phyloP scores from a whole-genome alignment of 2,797 vertebrate species.

The Mareca penelope region DNA sequence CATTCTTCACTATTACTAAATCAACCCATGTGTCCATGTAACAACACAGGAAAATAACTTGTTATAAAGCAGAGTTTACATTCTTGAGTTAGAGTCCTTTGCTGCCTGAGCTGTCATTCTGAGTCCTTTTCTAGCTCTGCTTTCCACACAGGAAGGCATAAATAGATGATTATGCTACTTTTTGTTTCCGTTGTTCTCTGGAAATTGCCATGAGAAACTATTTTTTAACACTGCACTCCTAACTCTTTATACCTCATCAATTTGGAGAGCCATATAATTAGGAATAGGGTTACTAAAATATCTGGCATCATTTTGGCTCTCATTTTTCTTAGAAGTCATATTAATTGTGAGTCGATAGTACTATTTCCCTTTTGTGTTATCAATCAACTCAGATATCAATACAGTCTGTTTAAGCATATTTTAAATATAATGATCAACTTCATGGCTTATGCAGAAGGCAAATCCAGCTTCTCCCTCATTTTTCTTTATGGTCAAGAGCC shows the following conservation, averaged over 20 bases:
- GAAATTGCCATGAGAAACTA: slow-evolving; percentile 7
- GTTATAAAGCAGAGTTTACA: background rate
- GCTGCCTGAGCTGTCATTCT: background rate
- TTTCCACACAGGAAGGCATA: background rate
- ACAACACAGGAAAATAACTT: background rate
- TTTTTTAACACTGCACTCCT: slow-evolving; percentile 4
- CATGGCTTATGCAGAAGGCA: background rate
- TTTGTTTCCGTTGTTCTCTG: background rate
- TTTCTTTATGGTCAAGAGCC: background rate
- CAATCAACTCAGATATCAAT: background rate
- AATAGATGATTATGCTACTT: slow-evolving; percentile 24
- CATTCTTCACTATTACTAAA: background rate
- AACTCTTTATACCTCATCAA: background rate
- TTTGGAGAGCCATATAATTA: background rate
- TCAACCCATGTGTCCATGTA: background rate
- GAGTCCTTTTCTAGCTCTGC: background rate
- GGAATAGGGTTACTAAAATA: background rate
- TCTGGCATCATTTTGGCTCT: background rate
- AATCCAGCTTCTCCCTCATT: background rate
- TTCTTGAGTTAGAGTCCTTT: background rate
- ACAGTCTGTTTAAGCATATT: background rate
- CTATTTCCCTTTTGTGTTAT: background rate
- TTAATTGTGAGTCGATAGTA: background rate
- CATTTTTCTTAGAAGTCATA: background rate
- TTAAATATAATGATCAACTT: background rate